Evolutionary conservation across 64 coral and sea anemone species (phyloP).

Genomic region (Stylophora pistillata): DNA sequence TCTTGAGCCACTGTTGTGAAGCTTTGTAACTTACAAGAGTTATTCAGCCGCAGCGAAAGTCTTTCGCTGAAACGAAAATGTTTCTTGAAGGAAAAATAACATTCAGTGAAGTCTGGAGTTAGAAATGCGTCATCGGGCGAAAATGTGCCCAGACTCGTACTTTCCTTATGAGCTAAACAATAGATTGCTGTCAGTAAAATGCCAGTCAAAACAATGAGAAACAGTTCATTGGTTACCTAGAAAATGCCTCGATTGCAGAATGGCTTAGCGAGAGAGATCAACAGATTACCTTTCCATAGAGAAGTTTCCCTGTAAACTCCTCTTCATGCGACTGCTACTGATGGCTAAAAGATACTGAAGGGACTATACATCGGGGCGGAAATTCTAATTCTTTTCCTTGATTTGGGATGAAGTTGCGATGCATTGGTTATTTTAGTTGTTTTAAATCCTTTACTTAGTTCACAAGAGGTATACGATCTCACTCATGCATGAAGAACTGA

Average conservation of each 20-base stretch:
- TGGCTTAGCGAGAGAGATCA: neutral
- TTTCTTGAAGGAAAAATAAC: neutral
- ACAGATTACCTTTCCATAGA: no score
- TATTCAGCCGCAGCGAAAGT: neutral
- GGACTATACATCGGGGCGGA: no score
- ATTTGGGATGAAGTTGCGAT: no score
- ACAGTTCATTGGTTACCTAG: neutral
- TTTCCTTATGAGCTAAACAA: neutral
- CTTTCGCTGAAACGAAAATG: neutral
- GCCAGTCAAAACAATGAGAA: neutral
- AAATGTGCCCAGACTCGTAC: neutral
- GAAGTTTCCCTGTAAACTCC: no score
- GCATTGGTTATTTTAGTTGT: no score
- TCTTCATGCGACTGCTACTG: no score
- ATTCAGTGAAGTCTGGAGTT: neutral
- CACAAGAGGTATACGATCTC: no score
- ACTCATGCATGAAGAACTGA: no score
- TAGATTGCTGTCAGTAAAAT: neutral
- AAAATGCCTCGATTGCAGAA: neutral
- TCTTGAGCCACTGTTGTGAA: neutral
- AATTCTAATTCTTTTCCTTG: no score
- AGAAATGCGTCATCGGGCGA: neutral
- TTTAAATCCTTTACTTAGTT: no score
- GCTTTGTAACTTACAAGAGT: neutral
- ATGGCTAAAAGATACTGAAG: no score